Conservation (phyloP, 2,797 vertebrate genomes). For the Hoplostethus mediterraneus region DNA sequence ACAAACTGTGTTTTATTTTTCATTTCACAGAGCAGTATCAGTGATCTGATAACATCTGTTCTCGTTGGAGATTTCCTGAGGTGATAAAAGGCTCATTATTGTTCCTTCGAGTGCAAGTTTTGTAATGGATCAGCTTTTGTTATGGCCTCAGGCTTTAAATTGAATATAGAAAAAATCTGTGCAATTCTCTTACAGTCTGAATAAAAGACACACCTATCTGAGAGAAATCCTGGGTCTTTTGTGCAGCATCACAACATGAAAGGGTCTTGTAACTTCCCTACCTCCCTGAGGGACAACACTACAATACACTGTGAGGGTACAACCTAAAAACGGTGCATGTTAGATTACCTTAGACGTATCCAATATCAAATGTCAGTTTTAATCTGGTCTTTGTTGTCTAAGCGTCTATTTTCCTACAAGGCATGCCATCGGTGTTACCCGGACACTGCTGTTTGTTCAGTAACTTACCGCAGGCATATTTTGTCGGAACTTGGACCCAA, state of each 20-base stretch:
- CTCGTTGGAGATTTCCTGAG: conserved; percentile 43
- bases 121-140: conserved; percentile 64
- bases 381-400: conserved; percentile 65
- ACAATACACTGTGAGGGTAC: conserved; percentile 62
- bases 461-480: conserved; percentile 31
- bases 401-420: conserved; percentile 64
- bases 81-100: conserved; percentile 56
- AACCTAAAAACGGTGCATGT: conserved; percentile 56
- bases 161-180: conserved; percentile 56
- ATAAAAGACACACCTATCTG: conserved; percentile 76
- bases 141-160: conserved; percentile 60
- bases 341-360: conserved; percentile 70
- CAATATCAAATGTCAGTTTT: conserved; percentile 77
- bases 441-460: background rate
- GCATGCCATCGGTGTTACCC: conserved; percentile 40
- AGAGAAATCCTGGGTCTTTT: conserved; percentile 66
- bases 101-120: conserved; percentile 31
- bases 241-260: conserved; percentile 61
- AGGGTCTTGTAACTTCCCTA: conserved; percentile 34
- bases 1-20: conserved; percentile 36
- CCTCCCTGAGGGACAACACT: conserved; percentile 57
- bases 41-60: conserved; percentile 45
- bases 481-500: conserved; percentile 30
- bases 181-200: conserved; percentile 59
- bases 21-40: conserved; percentile 35